Evolutionary conservation across 2,888 invertebrate genomes (phyloP), one percentile per base, ranked within the genome.

Genomic region (Athrips mouffetella): DNA sequence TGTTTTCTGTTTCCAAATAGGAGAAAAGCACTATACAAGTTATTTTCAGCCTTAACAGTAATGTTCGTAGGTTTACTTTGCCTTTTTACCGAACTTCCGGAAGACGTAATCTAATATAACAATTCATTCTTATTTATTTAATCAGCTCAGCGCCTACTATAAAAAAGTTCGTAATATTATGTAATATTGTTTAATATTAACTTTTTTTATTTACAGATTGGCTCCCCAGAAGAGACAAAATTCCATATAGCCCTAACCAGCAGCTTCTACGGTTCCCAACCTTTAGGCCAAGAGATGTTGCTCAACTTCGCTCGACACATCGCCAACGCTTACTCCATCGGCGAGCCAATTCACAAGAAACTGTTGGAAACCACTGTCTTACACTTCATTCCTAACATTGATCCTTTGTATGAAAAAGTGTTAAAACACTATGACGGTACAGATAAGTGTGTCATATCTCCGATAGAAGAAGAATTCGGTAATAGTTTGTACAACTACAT

Each of bases 161-260:
- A n/a, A n/a, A n/a, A n/a, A n/a, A n/a, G n/a, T n/a, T n/a, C n/a
- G n/a, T n/a, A n/a, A n/a, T n/a, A n/a, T n/a, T n/a, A 27, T 5
- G 7, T 27, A 27, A 27, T 2, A 27, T 27, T 27, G 3, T 27
- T 5, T 27, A 27, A 27, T 27, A 10, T 27, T 27, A n/a, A n/a
- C n/a, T n/a, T 27, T 10, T 27, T 15, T 40, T 2, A 27, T 61
- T 67, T 76, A n/a, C 75, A 95, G 94, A 88, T 94, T 53, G 94
- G 94, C 0, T 89, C 91, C 1, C 92, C 94, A 0, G 94, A 95
- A 65, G 96, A 96, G 71, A 90, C 89, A 1, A 96, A 97, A 80
- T 93, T 95, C 66, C 94, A 95, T 67, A 90, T 98, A 11, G 93
- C 94, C 0, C 75, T 98, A n/a, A 82, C 96, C 21, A 97, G 97